Base-by-base conservation (phyloP, 2,797 vertebrate species). In the Pyrocephalus nanus region DNA sequence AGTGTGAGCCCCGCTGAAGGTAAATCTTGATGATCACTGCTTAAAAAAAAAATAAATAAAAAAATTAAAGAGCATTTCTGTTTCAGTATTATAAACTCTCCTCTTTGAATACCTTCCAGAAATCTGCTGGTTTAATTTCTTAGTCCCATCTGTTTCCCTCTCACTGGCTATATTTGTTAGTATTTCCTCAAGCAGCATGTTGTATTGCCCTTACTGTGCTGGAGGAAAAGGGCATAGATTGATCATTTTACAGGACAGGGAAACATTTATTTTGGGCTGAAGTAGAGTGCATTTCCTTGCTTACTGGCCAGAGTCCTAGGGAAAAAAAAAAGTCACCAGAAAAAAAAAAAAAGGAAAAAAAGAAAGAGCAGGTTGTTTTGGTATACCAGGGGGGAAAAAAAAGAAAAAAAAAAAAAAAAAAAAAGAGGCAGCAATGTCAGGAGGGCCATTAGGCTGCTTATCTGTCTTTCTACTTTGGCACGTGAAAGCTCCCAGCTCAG, bases 361-460 rank as follows among this genome's bases (percentile, higher is more conserved):
- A 82, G 67, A 91, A 75, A 55, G 47, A 51, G 77, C 67, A 86
- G 94, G 25, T 84, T 94, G 93, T 97, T 97, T 97, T 78, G 93
- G 87, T 96, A 53, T 84, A 94, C 25, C 8, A 40, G 66, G 61
- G 78, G 19, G n/a, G n/a, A n/a, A n/a, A n/a, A 11, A 30, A 16
- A 47, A 47, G 21, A 40, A 60, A 62, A n/a, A 54, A 30, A 32
- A 15, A 20, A 51, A 64, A 62, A 65, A 66, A 47, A 74, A 77
- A 94, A 73, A 84, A 75, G 42, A 87, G 75, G 67, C 96, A 96
- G 97, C 96, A 92, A 96, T 98, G 98, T 98, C 98, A 98, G 97
- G 97, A 98, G 98, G 97, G 97, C 98, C 98, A 98, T 98, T 98
- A 98, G 98, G 96, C 97, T 97, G 97, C 98, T 98, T 98, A 98